Conservation (phyloP, 2,888 invertebrate genomes). For the Volucella zonaria region DNA sequence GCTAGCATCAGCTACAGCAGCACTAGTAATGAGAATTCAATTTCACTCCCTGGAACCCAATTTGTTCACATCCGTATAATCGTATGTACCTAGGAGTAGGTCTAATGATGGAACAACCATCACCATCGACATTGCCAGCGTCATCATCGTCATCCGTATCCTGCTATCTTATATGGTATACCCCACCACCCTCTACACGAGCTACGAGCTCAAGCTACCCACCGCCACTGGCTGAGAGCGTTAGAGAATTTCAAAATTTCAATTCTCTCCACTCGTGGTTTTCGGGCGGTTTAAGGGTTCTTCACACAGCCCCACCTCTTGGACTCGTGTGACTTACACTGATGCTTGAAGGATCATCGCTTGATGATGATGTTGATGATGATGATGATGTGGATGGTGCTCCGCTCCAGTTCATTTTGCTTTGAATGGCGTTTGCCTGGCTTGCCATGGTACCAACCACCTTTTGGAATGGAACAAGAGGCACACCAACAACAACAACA, state of each 20-base stretch:
- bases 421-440: conserved; percentile 31
- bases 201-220: background rate
- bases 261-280: conserved; percentile 52
- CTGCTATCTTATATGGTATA: background rate
- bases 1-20: conserved; percentile 13
- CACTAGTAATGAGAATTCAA: conserved; percentile 69
- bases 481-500: background rate
- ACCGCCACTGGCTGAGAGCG: conserved; percentile 2
- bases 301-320: background rate
- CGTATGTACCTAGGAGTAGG: conserved; percentile 39
- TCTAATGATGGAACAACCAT: conserved; percentile 58
- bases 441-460: conserved; percentile 8
- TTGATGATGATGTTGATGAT: conserved; percentile 8
- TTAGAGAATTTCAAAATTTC: conserved; percentile 40
- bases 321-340: conserved; percentile 4
- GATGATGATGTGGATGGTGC: conserved; percentile 21
- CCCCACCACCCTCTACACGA: conserved; percentile 6
- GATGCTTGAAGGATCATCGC: conserved; percentile 52
- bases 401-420: conserved; percentile 45
- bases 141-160: conserved; percentile 13
- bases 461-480: background rate
- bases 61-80: conserved; percentile 17
- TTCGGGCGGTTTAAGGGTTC: conserved; percentile 62
- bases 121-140: conserved; percentile 40
- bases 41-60: conserved; percentile 51